A percentile compares a stretch with the other conserved stretches of the same genome.
phyloP scores from a whole-genome alignment of 2,113 vertebrate species.

The Progne subis region DNA sequence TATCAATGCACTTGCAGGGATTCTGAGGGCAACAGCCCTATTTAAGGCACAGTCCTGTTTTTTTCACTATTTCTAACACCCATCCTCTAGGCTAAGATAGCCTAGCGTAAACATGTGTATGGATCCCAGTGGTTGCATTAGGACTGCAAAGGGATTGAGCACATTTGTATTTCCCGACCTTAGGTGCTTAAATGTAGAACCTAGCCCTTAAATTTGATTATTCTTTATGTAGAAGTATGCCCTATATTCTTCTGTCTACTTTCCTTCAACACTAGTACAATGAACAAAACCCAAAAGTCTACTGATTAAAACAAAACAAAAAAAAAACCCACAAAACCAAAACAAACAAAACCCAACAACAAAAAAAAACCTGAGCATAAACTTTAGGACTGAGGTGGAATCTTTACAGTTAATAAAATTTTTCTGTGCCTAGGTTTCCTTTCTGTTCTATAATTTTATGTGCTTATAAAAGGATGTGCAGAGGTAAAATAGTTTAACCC shows the following conservation, averaged over 20 bases:
- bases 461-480: background rate
- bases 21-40: background rate
- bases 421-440: background rate
- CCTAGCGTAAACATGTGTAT: background rate
- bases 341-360: too few relatives aligned
- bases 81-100: background rate
- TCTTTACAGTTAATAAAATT: background rate
- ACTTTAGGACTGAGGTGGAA: background rate
- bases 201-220: background rate
- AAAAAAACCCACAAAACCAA: background rate
- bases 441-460: background rate
- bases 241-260: background rate
- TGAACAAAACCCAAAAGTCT: background rate
- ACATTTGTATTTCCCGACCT: background rate
- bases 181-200: background rate
- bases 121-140: background rate
- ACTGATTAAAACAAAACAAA: background rate
- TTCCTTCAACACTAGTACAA: background rate
- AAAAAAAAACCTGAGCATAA: background rate
- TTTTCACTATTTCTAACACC: background rate
- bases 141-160: background rate
- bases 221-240: background rate
- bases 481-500: background rate
- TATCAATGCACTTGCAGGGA: accelerated
- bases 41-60: background rate